Evolutionary conservation across 2,888 invertebrate species (phyloP).

Genomic region (Isotomurus palustris): DNA sequence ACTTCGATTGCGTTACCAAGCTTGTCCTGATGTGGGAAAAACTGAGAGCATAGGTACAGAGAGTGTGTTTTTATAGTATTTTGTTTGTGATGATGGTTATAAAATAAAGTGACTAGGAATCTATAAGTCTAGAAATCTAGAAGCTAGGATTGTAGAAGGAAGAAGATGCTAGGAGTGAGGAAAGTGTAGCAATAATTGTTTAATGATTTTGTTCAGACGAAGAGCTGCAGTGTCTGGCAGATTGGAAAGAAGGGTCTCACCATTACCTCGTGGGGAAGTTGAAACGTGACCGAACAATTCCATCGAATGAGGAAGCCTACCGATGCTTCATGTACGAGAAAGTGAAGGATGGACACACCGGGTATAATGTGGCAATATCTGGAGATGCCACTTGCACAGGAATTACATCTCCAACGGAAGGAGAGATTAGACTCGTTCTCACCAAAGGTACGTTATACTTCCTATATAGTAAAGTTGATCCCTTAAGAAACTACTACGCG

Average conservation of each 20-base stretch:
- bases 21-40: constrained; percentile 71
- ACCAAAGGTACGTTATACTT: constrained; percentile 62
- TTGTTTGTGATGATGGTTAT: background rate
- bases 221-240: constrained; percentile 82
- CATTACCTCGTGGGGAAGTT: constrained; percentile 85
- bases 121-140: too few species aligned
- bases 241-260: constrained; percentile 90
- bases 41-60: constrained; percentile 70
- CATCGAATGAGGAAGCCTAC: constrained; percentile 83
- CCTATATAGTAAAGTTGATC: too few species aligned
- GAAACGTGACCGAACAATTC: constrained; percentile 20
- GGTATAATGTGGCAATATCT: constrained; percentile 81
- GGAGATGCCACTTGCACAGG: constrained; percentile 78
- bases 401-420: constrained; percentile 82
- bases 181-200: background rate
- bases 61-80: background rate
- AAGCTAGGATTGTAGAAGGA: background rate
- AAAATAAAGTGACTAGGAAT: background rate
- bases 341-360: constrained; percentile 49
- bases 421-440: constrained; percentile 75
- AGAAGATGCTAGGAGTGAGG: background rate
- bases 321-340: constrained; percentile 92
- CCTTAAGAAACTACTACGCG: too few species aligned
- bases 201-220: constrained; percentile 64
- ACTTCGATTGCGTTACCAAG: constrained; percentile 73